Evolutionary conservation across 2,888 invertebrate genomes (phyloP).

Genomic region (Acanthosepion lycidas): DNA sequence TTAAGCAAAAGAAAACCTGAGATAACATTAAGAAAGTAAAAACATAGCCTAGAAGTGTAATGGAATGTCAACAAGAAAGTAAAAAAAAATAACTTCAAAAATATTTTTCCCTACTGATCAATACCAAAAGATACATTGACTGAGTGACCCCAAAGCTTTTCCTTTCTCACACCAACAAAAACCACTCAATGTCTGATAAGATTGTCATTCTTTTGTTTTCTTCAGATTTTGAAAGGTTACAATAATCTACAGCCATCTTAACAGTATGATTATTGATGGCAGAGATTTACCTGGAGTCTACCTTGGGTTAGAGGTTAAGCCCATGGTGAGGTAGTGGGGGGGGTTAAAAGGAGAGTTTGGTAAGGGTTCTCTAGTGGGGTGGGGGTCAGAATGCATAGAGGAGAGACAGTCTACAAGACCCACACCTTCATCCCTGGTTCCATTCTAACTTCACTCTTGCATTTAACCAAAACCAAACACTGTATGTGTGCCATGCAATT

Average conservation of each 20-base stretch:
- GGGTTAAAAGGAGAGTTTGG: background rate
- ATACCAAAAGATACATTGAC: background rate
- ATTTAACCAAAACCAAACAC: background rate
- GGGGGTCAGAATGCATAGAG: background rate
- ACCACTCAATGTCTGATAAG: background rate
- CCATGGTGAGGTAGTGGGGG: background rate
- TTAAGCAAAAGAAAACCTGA: background rate
- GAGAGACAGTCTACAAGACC: slow-evolving; percentile 20
- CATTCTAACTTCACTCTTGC: background rate
- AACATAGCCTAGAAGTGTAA: too few species aligned
- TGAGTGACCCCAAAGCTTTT: background rate
- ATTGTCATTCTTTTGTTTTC: slow-evolving; percentile 10
- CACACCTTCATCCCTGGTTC: background rate
- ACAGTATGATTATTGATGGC: background rate
- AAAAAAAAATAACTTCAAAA: background rate
- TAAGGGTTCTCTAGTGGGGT: background rate
- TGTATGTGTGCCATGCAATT: slow-evolving; percentile 2
- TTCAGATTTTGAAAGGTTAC: background rate
- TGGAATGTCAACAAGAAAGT: background rate
- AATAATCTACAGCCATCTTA: slow-evolving; percentile 33
- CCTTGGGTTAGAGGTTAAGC: slow-evolving; percentile 1
- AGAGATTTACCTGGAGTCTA: slow-evolving; percentile 14
- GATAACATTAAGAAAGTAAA: background rate
- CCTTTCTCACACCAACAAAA: background rate
- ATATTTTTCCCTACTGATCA: background rate